Conservation (phyloP, 1,140 invertebrate species). For the Camponotus floridanus region DNA sequence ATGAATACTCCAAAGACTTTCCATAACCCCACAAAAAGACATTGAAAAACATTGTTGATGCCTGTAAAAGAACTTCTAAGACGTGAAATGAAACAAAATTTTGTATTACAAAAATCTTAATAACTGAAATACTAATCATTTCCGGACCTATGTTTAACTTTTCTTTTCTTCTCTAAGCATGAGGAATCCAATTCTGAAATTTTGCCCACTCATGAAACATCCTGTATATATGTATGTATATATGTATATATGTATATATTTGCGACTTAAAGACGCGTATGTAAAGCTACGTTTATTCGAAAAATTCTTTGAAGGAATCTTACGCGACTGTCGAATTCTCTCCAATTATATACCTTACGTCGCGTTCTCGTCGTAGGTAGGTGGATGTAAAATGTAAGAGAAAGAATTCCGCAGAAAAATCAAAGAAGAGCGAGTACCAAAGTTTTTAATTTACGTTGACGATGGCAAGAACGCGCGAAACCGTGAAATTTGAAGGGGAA, state of each 20-base stretch:
- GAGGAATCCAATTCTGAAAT: too few species aligned
- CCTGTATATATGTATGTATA: too few species aligned
- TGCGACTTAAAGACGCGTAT: background rate
- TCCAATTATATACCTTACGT: background rate
- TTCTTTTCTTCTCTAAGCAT: too few species aligned
- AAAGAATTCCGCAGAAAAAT: conserved; percentile 7
- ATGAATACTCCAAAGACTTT: too few species aligned
- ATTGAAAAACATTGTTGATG: too few species aligned
- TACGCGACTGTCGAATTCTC: conserved; percentile 1
- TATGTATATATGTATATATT: background rate
- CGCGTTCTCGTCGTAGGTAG: background rate
- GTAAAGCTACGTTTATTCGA: background rate
- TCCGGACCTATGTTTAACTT: too few species aligned
- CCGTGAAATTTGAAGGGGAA: conserved; percentile 15
- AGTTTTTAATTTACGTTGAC: conserved; percentile 52
- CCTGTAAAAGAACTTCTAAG: too few species aligned
- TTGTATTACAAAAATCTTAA: too few species aligned
- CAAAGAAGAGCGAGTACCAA: conserved; percentile 43
- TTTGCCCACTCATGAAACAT: too few species aligned
- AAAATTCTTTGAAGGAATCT: background rate
- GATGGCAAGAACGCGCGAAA: conserved; percentile 29
- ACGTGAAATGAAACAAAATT: too few species aligned
- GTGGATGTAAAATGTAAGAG: background rate
- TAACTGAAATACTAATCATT: too few species aligned
- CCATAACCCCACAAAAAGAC: too few species aligned